Percentiles rank a stretch among this genome's conserved stretches.
These are phyloP conservation scores for Scomber colias DNA, from an alignment of 2,113 vertebrate genomes.

Conservation along the genomic window DNA sequence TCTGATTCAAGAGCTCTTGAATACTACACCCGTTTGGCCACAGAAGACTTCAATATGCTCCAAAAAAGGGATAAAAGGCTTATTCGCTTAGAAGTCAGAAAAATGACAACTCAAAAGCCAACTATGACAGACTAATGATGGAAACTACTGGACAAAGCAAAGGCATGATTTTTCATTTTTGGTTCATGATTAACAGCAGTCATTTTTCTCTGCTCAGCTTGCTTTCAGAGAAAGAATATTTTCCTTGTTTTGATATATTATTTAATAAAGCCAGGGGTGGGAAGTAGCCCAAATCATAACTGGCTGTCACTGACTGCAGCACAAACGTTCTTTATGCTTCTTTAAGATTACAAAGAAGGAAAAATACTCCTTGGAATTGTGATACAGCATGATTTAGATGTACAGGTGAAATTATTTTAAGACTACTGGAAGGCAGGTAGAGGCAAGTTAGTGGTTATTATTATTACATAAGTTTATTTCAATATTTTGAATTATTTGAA, in stretches of 20 bases:
- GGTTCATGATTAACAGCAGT: background rate
- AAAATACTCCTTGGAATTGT: background rate
- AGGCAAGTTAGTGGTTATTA: background rate
- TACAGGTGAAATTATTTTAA: background rate
- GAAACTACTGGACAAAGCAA: slow-evolving; percentile 21
- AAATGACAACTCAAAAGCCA: slow-evolving; percentile 6
- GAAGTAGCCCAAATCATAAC: slow-evolving; percentile 5
- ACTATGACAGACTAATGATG: slow-evolving; percentile 18
- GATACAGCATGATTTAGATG: slow-evolving; percentile 1
- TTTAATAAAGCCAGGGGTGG: slow-evolving; percentile 17
- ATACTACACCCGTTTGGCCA: slow-evolving; percentile 12
- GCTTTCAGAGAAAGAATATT: slow-evolving; percentile 20
- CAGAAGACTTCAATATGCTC: background rate
- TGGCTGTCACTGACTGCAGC: background rate
- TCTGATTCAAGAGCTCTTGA: background rate
- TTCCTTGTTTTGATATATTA: slow-evolving; percentile 23
- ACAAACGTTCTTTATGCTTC: slow-evolving; percentile 7
- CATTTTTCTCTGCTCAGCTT: slow-evolving; percentile 3
- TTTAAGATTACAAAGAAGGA: background rate
- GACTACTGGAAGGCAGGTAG: background rate
- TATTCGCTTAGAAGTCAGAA: background rate
- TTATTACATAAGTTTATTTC: slow-evolving; percentile 1
- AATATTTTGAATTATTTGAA: background rate
- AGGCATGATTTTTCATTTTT: background rate
- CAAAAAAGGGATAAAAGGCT: background rate